A percentile compares a stretch with the other conserved stretches of the same genome.
Conservation (phyloP, 2,113 vertebrate genomes). For the Martes martes region DNA sequence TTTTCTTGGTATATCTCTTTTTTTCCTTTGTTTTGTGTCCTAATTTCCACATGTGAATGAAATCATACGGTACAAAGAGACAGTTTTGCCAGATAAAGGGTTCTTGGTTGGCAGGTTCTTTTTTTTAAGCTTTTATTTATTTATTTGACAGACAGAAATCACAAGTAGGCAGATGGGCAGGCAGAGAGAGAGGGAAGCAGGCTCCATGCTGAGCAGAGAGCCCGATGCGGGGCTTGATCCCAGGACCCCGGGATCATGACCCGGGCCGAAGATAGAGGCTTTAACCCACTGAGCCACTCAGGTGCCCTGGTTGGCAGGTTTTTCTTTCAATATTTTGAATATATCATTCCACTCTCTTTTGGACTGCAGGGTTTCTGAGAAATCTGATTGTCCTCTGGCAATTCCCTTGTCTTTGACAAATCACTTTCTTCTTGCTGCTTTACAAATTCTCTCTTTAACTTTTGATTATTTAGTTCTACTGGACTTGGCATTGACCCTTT, state of each 20-base stretch:
- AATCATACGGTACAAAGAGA: background rate
- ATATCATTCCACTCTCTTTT: background rate
- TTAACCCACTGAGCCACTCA: no score
- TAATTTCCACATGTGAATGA: background rate
- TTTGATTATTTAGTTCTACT: background rate
- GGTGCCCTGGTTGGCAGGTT: background rate
- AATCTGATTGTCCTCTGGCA: background rate
- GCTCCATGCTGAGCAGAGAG: no score
- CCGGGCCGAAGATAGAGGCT: no score
- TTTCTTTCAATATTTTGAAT: background rate
- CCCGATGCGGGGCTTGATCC: no score
- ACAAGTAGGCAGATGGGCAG: no score
- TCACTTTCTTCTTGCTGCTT: background rate
- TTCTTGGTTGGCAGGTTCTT: background rate
- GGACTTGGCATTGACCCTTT: background rate
- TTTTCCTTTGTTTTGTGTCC: background rate
- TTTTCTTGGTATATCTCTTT: background rate
- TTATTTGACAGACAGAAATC: no score
- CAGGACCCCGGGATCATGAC: no score
- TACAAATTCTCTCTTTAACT: background rate
- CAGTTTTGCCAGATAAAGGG: background rate
- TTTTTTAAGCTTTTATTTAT: no score
- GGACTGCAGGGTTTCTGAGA: background rate
- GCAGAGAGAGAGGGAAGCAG: no score
- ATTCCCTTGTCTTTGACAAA: background rate